Evolutionary conservation across 2,113 vertebrate genomes (phyloP), one percentile per base, ranked within the genome.

Genomic region (Cinclus cinclus): DNA sequence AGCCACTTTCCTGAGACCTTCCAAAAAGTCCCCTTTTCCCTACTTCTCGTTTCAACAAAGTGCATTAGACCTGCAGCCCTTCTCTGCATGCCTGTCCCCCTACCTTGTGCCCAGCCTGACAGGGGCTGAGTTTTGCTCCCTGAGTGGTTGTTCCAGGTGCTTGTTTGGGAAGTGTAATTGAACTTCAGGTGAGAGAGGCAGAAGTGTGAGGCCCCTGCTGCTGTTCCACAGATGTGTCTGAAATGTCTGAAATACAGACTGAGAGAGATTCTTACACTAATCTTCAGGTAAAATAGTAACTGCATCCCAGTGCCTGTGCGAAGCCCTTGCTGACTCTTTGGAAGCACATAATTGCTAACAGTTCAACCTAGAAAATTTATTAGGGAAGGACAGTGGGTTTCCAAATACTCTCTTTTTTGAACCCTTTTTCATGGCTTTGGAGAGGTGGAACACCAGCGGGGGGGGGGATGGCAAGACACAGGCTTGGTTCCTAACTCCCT

Each of bases 401-500:
- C 63, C 41, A 37, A 5, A 33, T 12, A 5, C 3, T 28, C 30
- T 10, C 4, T 17, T 39, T 65, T 42, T 20, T 8, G 4, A 69
- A 11, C 7, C 8, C 25, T 49, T 55, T 47, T 49, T 42, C 21
- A 1, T 11, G 42, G 56, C 35, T 49, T 83, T 55, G 56, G 41
- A 46, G 81, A 44, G 47, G 23, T 33, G 56, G 39, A 27, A 12
- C 2, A 7, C 27, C 35, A 2, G 33, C 68, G 50, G 55, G 30
- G 58, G 55, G 30, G 58, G 20, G 80, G 7, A 5, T 4, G 15
- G 63, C 60, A 28, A 39, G 35, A 53, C 3, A 10, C 23, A 69
- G 64, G 28, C 47, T 63, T 52, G 73, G 76, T 27, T 39, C 55
- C 62, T 56, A 8, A 49, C 97, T 96, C 96, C 96, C 97, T 96